Evolutionary conservation across 2,888 invertebrate genomes (phyloP).

Genomic region (Drymonia ruficornis): DNA sequence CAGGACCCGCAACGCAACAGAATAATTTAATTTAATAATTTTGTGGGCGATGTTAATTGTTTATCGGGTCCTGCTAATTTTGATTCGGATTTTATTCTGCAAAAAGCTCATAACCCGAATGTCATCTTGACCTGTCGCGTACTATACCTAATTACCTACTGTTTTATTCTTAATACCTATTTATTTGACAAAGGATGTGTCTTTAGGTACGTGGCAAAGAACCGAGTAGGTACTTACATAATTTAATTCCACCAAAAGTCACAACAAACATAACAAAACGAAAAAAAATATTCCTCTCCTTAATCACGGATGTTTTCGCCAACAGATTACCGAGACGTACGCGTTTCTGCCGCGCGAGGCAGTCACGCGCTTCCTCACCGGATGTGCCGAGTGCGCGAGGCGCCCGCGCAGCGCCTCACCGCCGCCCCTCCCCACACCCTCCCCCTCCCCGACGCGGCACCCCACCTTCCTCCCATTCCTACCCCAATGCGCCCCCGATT

Average conservation of each 20-base stretch:
- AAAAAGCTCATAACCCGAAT: too few relatives aligned
- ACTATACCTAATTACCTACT: too few relatives aligned
- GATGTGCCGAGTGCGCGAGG: slow-evolving; percentile 96
- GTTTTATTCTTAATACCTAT: too few relatives aligned
- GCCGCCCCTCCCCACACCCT: slow-evolving; percentile 79
- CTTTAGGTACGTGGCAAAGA: too few relatives aligned
- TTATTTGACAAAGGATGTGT: too few relatives aligned
- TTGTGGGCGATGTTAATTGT: too few relatives aligned
- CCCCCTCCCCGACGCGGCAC: slow-evolving; percentile 78
- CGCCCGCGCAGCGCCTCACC: slow-evolving; percentile 88
- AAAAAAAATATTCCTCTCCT: slow-evolving; percentile 15
- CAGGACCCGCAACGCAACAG: too few relatives aligned
- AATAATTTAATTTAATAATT: too few relatives aligned
- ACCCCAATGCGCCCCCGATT: slow-evolving; percentile 74
- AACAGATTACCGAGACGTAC: slow-evolving; percentile 98
- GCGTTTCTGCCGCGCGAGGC: slow-evolving; percentile 98
- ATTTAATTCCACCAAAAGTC: not conserved
- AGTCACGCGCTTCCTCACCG: slow-evolving; percentile 97
- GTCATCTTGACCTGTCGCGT: too few relatives aligned
- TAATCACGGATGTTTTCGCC: slow-evolving; percentile 63
- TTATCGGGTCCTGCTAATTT: too few relatives aligned
- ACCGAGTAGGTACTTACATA: not conserved
- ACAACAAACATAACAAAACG: not conserved
- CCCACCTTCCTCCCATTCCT: slow-evolving; percentile 73
- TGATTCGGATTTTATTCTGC: too few relatives aligned